phyloP scores from a whole-genome alignment of 2,797 vertebrate genomes.

The Amphiprion clarkii region DNA sequence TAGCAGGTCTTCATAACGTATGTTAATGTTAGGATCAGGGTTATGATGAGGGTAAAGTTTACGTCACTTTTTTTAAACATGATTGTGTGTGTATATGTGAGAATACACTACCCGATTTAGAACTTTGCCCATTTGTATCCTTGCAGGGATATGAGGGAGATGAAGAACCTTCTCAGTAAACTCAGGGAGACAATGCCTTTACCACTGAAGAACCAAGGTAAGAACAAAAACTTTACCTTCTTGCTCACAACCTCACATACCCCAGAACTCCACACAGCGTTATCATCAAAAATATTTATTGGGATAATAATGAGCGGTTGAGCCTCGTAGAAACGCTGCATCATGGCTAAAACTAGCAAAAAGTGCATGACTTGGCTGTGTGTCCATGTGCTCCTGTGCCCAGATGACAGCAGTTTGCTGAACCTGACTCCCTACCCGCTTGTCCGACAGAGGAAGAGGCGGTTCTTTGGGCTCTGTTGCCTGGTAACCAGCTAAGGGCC shows the following conservation, averaged over 20 bases:
- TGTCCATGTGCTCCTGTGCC: conserved; percentile 60
- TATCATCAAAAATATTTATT: background rate
- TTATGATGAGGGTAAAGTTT: background rate
- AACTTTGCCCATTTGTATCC: conserved; percentile 47
- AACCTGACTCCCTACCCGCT: conserved; percentile 97
- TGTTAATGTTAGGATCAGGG: background rate
- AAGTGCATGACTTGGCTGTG: conserved; percentile 26
- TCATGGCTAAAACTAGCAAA: conserved; percentile 5
- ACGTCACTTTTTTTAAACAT: background rate
- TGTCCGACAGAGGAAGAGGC: conserved; percentile 96
- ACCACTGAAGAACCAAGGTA: conserved; percentile 99
- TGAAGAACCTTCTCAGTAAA: conserved; percentile 99
- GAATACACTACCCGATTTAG: background rate
- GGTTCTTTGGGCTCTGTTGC: conserved; percentile 98
- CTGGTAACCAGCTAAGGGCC: conserved; percentile 94
- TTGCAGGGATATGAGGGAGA: conserved; percentile 97
- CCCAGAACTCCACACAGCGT: background rate
- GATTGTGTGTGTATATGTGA: background rate
- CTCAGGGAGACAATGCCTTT: conserved; percentile 99
- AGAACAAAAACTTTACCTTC: background rate
- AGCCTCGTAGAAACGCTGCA: background rate
- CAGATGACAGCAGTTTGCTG: conserved; percentile 99
- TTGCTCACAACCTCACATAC: background rate
- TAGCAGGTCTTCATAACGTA: background rate
- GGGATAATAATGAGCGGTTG: background rate